Percentiles rank a stretch among this genome's conserved stretches.
phyloP scores from a whole-genome alignment of 2,113 vertebrate genomes.

The Ameiurus melas region DNA sequence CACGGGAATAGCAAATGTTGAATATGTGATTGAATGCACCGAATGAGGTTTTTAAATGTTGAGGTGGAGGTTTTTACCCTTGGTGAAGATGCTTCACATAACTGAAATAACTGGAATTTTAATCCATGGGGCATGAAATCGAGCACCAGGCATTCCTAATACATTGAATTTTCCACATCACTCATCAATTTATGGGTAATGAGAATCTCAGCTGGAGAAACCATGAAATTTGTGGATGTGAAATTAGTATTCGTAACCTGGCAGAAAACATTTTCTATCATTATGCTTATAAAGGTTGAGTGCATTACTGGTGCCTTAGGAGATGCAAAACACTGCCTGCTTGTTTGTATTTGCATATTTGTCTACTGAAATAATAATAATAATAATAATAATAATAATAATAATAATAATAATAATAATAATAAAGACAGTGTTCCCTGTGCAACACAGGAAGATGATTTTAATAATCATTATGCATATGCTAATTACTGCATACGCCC shows the following conservation, averaged over 20 bases:
- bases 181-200: constrained; percentile 63
- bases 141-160: constrained; percentile 64
- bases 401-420: too few relatives aligned
- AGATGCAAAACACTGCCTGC: constrained; percentile 7
- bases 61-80: constrained; percentile 12
- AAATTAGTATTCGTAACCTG: constrained; percentile 51
- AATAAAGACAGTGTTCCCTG: constrained; percentile 27
- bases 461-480: constrained; percentile 53
- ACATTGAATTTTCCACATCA: constrained; percentile 63
- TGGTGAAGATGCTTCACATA: constrained; percentile 9
- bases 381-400: too few relatives aligned
- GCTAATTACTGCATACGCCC: constrained; percentile 54
- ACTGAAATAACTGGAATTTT: constrained; percentile 51
- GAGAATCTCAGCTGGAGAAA: constrained; percentile 59
- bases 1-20: background rate
- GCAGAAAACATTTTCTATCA: constrained; percentile 40
- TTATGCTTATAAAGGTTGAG: constrained; percentile 38
- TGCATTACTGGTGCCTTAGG: constrained; percentile 41
- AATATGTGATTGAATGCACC: background rate
- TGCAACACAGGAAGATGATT: constrained; percentile 35
- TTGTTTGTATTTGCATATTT: constrained; percentile 49
- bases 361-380: background rate
- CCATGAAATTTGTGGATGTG: constrained; percentile 58
- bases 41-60: background rate
- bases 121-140: constrained; percentile 64